Base-by-base conservation (phyloP, 2,797 vertebrate species). In the Girardinus metallicus region DNA sequence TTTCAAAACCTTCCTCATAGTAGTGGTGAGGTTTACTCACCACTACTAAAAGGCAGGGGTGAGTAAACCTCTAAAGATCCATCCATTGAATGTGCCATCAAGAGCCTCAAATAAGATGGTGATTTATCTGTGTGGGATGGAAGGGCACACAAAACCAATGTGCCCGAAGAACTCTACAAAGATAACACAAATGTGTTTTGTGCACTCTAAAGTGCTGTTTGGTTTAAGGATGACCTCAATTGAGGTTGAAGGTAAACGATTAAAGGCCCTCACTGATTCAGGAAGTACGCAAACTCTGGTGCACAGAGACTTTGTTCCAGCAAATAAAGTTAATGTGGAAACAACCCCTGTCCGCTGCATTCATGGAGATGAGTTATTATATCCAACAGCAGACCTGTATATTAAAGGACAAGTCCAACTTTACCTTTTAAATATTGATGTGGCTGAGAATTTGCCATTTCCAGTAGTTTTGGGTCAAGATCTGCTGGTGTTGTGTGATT, bases 181-280 rank as follows among this genome's bases (percentile, higher is more conserved):
- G 29, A 31, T 47, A 11, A 76, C 74, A 1, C 39, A 76, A 62
- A 46, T 76, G 74, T 76, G 41, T 46, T 44, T 76, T 62, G 55
- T 41, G 39, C 39, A 41, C 39, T 41, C 39, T 41, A 29, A 8
- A 15, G 57, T 62, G n/a, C n/a, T n/a, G n/a, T n/a, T n/a, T n/a
- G n/a, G n/a, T n/a, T n/a, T n/a, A n/a, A n/a, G n/a, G n/a, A n/a
- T n/a, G n/a, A n/a, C n/a, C n/a, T n/a, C n/a, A n/a, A n/a, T n/a
- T n/a, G n/a, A n/a, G n/a, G n/a, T n/a, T n/a, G n/a, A n/a, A n/a
- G n/a, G n/a, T n/a, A n/a, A n/a, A n/a, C n/a, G n/a, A n/a, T n/a
- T n/a, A n/a, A n/a, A n/a, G n/a, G n/a, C n/a, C n/a, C n/a, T n/a
- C n/a, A n/a, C n/a, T n/a, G n/a, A n/a, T n/a, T n/a, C n/a, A n/a